A percentile compares a stretch with the other conserved stretches of the same genome.
Conservation (phyloP, 2,797 vertebrate species). For the Alcedo atthis region DNA sequence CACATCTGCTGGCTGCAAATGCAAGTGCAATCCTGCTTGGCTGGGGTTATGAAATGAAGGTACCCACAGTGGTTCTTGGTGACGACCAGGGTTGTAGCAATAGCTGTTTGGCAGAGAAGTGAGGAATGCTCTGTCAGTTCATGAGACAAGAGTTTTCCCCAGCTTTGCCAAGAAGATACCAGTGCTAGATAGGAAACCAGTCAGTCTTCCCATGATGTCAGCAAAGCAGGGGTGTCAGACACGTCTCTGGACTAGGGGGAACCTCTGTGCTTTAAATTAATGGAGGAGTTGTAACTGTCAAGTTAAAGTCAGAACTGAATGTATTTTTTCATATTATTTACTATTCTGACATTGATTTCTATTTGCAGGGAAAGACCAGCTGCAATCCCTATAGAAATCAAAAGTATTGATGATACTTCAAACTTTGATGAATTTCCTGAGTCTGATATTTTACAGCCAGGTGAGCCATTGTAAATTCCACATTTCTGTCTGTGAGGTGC, state of each 20-base stretch:
- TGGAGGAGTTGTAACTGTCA: background rate
- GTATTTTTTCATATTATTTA: background rate
- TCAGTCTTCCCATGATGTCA: background rate
- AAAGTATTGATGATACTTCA: conserved; percentile 96
- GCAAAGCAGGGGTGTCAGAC: background rate
- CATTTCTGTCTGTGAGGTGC: background rate
- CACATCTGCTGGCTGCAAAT: background rate
- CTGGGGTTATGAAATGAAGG: background rate
- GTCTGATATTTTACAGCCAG: conserved; percentile 96
- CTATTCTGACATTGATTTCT: background rate
- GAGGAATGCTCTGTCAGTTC: background rate
- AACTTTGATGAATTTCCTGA: conserved; percentile 98
- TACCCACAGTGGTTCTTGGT: background rate
- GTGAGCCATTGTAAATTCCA: conserved; percentile 67
- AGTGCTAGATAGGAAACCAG: background rate
- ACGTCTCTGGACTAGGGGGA: background rate
- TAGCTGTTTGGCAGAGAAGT: background rate
- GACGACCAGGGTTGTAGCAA: background rate
- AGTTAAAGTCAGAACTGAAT: background rate
- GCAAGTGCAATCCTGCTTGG: background rate
- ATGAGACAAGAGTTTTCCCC: background rate
- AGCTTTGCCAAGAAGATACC: background rate
- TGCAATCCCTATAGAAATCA: conserved; percentile 96
- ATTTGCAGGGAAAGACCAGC: conserved; percentile 90
- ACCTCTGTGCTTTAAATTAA: background rate